Conservation (phyloP, 2,797 vertebrate genomes). For the Leptodactylus fallax region DNA sequence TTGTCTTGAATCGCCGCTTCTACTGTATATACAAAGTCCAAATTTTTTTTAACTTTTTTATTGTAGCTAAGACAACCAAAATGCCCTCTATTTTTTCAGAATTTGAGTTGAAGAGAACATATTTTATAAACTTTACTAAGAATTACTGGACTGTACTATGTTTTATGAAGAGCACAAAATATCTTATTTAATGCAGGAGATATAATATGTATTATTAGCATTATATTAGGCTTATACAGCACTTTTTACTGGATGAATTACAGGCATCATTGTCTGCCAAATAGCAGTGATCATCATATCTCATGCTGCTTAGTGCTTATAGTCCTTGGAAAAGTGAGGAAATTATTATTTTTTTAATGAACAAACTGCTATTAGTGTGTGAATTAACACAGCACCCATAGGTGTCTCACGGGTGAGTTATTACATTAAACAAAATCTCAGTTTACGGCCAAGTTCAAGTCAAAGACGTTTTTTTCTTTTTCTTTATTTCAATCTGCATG, state of each 20-base stretch:
- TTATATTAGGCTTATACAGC: conserved; percentile 24
- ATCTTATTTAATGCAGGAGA: background rate
- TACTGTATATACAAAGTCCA: too few species aligned
- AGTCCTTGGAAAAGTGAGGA: background rate
- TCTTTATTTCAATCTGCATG: background rate
- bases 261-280: conserved; percentile 25
- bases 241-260: conserved; percentile 18
- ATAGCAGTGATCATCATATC: conserved; percentile 29
- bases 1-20: too few species aligned
- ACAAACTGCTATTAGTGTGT: conserved; percentile 1
- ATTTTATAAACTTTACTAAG: conserved; percentile 9
- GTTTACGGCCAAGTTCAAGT: background rate
- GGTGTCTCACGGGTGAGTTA: background rate
- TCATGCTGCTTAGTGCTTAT: background rate
- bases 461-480: background rate
- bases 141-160: background rate
- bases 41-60: background rate
- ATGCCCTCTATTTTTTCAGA: background rate
- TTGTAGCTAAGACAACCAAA: background rate
- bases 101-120: background rate
- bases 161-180: conserved; percentile 18
- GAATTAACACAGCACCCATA: conserved; percentile 22
- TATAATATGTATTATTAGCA: conserved; percentile 26
- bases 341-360: conserved; percentile 25
- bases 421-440: background rate